Base-by-base conservation (phyloP, 2,797 vertebrate species). In the Crocodylus rhombifer region DNA sequence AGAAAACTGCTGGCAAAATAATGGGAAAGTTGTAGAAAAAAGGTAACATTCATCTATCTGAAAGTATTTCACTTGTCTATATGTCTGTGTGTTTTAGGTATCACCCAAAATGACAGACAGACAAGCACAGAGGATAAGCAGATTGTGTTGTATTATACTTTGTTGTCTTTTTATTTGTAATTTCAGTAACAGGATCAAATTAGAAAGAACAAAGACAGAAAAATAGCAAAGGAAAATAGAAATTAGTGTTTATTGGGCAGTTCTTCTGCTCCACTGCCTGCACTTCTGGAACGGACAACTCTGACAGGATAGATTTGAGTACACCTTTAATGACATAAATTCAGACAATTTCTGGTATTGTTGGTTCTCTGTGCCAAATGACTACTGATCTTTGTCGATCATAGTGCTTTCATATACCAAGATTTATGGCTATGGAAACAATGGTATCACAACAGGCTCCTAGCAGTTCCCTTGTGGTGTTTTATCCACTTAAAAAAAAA, bases 401-500 rank as follows among this genome's bases (percentile, higher is more conserved):
- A 0, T 77, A 28, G 74, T 16, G 26, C 12, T 8, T 36, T 28
- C 1, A 3, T 20, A 4, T 51, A 30, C 8, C 30, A 3, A 73
- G 36, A 51, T 42, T 23, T 14, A 25, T 36, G 51, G 25, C 42
- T 42, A 42, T 42, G 42, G 42, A 75, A 86, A 57, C 0, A 1
- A 18, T 57, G 21, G 4, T 21, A 81, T 20, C 5, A 91, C 75
- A 14, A 16, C 42, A 30, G 3, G 11, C 23, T 87, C 67, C 80
- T 81, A 26, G 7, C 30, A 80, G 51, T 62, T 36, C 77, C 5
- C 10, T 5, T 28, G 6, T 26, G 56, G 18, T 81, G 33, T 8
- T 51, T 73, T 3, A 30, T 1, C 1, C 5, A 56, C 58, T 64
- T 16, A 0, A n/a, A 36, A 51, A 1, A 10, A 56, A 12, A 55